phyloP scores from a whole-genome alignment of 1,140 invertebrate genomes.

The Pachypeltis micranthus region DNA sequence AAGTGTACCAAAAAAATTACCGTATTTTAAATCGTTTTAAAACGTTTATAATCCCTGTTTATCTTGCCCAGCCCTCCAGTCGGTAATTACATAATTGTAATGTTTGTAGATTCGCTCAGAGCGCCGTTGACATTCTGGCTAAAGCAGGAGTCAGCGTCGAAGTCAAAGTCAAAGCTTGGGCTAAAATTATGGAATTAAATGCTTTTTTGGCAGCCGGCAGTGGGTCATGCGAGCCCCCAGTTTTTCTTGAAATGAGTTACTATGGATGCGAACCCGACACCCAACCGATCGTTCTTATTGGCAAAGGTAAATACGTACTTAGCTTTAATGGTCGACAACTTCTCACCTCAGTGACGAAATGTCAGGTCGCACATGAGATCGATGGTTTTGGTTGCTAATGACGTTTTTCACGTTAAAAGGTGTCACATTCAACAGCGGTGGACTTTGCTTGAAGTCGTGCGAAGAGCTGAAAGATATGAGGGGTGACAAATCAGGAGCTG shows the following conservation, averaged over 20 bases:
- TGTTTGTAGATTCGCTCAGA: conserved; percentile 37
- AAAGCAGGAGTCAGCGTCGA: conserved; percentile 38
- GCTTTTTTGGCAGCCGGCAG: conserved; percentile 47
- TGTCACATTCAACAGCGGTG: conserved; percentile 80
- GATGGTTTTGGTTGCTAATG: no score
- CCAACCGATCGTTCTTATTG: conserved; percentile 34
- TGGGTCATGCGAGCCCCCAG: conserved; percentile 47
- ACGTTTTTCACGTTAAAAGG: no score
- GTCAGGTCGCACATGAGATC: no score
- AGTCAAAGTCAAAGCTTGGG: conserved; percentile 37
- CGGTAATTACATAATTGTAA: no score
- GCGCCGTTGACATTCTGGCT: conserved; percentile 36
- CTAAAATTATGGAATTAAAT: conserved; percentile 46
- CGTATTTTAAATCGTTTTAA: no score
- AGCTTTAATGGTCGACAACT: no score
- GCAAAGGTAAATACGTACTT: conserved; percentile 38
- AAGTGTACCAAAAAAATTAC: no score
- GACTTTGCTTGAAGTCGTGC: conserved; percentile 68
- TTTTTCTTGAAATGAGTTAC: conserved; percentile 35
- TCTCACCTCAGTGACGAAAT: no score
- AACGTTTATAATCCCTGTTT: no score
- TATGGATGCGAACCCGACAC: conserved; percentile 35
- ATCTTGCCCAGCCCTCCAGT: no score
- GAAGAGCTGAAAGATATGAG: conserved; percentile 67
- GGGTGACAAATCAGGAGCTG: conserved; percentile 81